phyloP scores from a whole-genome alignment of 2,888 invertebrate species.

The Alloscopus bannaensis region DNA sequence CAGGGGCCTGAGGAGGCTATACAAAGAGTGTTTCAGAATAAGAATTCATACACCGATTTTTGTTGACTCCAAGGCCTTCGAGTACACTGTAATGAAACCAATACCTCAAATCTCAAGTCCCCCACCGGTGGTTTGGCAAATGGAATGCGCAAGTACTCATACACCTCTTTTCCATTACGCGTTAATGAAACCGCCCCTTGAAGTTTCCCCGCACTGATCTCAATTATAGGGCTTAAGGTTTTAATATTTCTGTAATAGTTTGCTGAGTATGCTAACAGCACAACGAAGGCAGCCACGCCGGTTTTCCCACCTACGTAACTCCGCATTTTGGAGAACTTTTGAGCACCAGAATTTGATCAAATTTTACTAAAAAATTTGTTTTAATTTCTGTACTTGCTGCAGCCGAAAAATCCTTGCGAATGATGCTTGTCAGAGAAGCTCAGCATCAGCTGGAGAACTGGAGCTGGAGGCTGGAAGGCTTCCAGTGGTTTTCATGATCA shows the following conservation, averaged over 20 bases:
- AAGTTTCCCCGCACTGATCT: conserved; percentile 53
- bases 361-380: too few relatives aligned
- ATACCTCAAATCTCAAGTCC: conserved; percentile 65
- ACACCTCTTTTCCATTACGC: conserved; percentile 40
- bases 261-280: conserved; percentile 13
- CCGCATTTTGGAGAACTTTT: conserved; percentile 17
- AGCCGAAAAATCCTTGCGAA: too few relatives aligned
- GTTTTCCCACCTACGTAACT: conserved; percentile 34
- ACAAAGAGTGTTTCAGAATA: not conserved
- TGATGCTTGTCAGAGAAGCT: too few relatives aligned
- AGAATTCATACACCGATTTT: not conserved
- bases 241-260: conserved; percentile 41
- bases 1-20: conserved; percentile 66
- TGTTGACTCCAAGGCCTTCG: too few relatives aligned
- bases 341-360: too few relatives aligned
- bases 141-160: conserved; percentile 58
- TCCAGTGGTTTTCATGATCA: too few relatives aligned
- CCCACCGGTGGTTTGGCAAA: conserved; percentile 65
- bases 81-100: too few relatives aligned
- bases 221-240: conserved; percentile 49
- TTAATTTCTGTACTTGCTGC: too few relatives aligned
- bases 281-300: conserved; percentile 38
- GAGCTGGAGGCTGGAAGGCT: too few relatives aligned
- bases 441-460: too few relatives aligned
- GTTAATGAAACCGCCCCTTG: conserved; percentile 53